Evolutionary conservation across 2,113 vertebrate genomes (phyloP).

Genomic region (Greenwoodochromis staneri): DNA sequence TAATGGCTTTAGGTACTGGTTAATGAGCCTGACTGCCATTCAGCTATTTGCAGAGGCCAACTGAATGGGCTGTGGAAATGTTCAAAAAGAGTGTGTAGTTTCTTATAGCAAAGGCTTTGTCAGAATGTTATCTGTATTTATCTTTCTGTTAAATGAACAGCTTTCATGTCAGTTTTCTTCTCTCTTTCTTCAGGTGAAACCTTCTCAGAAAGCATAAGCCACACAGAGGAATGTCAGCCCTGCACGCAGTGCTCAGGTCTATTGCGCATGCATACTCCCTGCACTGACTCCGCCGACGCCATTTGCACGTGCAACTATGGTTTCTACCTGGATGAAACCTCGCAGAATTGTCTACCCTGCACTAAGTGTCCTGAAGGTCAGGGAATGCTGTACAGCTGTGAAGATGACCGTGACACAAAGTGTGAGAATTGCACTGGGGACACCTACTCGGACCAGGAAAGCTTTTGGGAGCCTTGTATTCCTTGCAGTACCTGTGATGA

Average conservation of each 20-base stretch:
- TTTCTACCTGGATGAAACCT: conserved; percentile 66
- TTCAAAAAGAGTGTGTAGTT: background rate
- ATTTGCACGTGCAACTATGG: conserved; percentile 84
- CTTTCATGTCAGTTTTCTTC: background rate
- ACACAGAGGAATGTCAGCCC: conserved; percentile 79
- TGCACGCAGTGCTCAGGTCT: conserved; percentile 82
- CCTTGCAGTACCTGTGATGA: conserved; percentile 90
- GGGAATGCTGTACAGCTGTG: conserved; percentile 82
- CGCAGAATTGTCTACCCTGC: conserved; percentile 73
- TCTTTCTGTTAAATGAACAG: background rate
- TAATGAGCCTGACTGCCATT: background rate
- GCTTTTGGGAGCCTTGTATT: conserved; percentile 86
- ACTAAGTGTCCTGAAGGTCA: conserved; percentile 77
- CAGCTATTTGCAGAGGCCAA: background rate
- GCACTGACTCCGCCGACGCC: conserved; percentile 88
- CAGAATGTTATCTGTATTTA: background rate
- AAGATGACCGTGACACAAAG: conserved; percentile 73
- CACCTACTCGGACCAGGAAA: conserved; percentile 89
- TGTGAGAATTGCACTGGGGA: conserved; percentile 82
- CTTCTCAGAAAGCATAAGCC: conserved; percentile 85
- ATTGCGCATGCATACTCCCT: conserved; percentile 84
- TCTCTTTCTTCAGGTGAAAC: conserved; percentile 74
- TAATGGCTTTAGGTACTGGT: background rate
- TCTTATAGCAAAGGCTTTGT: background rate
- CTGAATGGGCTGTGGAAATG: background rate